Percentiles rank a stretch among this genome's conserved stretches.
phyloP scores from a whole-genome alignment of 2,888 invertebrate genomes.

The Notodonta ziczac region DNA sequence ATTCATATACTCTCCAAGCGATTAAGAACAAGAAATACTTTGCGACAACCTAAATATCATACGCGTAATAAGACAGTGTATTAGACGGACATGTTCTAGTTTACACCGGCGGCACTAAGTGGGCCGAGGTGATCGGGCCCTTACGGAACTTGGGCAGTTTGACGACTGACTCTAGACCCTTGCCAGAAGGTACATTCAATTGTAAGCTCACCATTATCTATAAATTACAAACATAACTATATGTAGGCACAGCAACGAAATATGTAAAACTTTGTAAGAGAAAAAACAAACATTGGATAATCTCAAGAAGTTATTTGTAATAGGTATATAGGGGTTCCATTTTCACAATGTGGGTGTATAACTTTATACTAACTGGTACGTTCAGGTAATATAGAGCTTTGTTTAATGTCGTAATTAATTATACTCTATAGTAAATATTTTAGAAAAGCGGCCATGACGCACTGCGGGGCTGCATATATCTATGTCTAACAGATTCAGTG shows the following conservation, averaged over 20 bases:
- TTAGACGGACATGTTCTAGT: background rate
- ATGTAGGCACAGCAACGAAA: too few species aligned
- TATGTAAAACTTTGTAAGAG: too few species aligned
- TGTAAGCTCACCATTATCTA: background rate
- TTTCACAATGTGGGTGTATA: too few species aligned
- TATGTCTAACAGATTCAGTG: slow-evolving; percentile 13
- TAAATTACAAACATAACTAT: too few species aligned
- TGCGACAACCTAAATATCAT: background rate
- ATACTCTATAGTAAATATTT: background rate
- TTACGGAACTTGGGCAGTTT: slow-evolving; percentile 32
- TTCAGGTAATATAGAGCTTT: too few species aligned
- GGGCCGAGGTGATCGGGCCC: slow-evolving; percentile 31
- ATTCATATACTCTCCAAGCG: too few species aligned
- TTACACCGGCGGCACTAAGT: slow-evolving; percentile 20
- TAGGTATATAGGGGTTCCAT: too few species aligned
- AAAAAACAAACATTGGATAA: too few species aligned
- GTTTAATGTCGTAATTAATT: too few species aligned
- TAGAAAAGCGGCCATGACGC: background rate
- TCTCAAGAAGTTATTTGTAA: too few species aligned
- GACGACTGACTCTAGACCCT: slow-evolving; percentile 3
- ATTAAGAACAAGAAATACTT: too few species aligned
- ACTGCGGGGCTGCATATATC: slow-evolving; percentile 13
- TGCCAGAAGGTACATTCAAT: slow-evolving; percentile 2
- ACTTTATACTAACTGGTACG: too few species aligned
- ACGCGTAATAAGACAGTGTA: background rate